phyloP scores from a whole-genome alignment of 2,888 invertebrate genomes.

The Nephrotoma appendiculata region DNA sequence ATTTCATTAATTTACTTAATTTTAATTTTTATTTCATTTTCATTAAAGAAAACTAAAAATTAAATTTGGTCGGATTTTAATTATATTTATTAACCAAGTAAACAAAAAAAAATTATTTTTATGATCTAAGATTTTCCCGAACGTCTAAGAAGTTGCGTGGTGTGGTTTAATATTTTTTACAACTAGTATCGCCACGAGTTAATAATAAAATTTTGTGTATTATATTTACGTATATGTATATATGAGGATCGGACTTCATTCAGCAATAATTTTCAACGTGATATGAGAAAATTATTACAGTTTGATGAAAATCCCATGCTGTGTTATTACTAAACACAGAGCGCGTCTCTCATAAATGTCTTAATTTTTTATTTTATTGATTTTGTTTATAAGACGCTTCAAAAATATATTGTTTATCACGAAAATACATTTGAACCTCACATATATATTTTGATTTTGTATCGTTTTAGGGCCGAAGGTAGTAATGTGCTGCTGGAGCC shows the following conservation, averaged over 20 bases:
- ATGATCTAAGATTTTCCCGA: background rate
- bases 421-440: background rate
- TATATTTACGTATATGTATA: background rate
- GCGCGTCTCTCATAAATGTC: background rate
- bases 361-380: background rate
- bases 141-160: background rate
- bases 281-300: background rate
- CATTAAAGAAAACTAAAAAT: background rate
- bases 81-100: background rate
- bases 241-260: background rate
- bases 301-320: conserved; percentile 1
- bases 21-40: background rate
- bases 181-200: background rate
- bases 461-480: conserved; percentile 52
- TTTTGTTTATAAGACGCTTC: background rate
- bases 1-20: background rate
- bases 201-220: background rate
- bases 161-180: background rate
- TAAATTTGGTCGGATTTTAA: background rate
- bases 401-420: background rate
- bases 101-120: background rate
- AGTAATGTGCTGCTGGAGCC: conserved; percentile 83
- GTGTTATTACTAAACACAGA: background rate
- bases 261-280: background rate
- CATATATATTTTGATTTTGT: background rate